phyloP scores from a whole-genome alignment of 1,140 invertebrate genomes.

The Dolichoris vasculosae region DNA sequence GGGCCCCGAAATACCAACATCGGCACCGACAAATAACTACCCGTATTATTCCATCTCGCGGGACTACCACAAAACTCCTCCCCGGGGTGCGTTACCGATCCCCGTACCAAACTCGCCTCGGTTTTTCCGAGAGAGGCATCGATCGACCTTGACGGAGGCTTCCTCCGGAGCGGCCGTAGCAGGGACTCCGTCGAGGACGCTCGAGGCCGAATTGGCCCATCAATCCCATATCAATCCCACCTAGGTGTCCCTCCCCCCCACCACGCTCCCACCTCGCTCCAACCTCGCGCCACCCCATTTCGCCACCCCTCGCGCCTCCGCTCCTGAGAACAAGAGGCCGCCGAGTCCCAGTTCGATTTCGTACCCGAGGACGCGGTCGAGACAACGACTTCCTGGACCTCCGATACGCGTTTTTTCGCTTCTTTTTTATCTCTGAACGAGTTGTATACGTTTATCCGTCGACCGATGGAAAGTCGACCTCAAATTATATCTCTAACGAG shows the following conservation, averaged over 20 bases:
- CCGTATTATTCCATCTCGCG: constrained; percentile 73
- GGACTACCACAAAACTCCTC: constrained; percentile 62
- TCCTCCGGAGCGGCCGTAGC: background rate
- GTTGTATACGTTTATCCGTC: background rate
- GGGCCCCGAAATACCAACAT: constrained; percentile 71
- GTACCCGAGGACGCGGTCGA: background rate
- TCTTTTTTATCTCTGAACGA: too few species aligned
- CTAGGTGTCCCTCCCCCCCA: too few species aligned
- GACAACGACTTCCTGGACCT: too few species aligned
- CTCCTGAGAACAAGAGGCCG: background rate
- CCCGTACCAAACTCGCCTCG: background rate
- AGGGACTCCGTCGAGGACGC: background rate
- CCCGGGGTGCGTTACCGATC: background rate
- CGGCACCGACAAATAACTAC: constrained; percentile 75
- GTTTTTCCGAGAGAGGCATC: background rate
- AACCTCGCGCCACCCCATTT: too few species aligned
- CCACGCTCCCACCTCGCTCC: too few species aligned
- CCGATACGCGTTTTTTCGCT: too few species aligned
- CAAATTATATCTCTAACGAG: background rate
- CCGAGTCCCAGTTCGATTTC: background rate
- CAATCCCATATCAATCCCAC: too few species aligned
- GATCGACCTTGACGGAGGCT: too few species aligned
- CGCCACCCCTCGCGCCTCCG: too few species aligned
- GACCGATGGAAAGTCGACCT: background rate
- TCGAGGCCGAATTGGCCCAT: background rate